These are phyloP conservation scores for Podarcis cretensis DNA, from an alignment of 2,113 vertebrate species.

Conservation along the genomic window DNA sequence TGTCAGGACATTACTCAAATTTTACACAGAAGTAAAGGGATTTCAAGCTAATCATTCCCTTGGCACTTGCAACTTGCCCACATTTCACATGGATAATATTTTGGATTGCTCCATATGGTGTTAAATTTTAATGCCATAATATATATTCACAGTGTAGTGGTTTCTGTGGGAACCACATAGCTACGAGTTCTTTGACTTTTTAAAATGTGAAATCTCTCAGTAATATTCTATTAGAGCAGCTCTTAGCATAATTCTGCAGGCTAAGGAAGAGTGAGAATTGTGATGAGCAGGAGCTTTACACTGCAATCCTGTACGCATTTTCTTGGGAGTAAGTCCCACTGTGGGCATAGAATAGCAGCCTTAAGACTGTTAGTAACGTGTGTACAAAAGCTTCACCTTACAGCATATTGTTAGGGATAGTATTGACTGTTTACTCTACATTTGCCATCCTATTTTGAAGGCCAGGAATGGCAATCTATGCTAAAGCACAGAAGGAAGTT, in stretches of 20 bases:
- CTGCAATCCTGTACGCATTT: too few relatives aligned
- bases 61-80: neutral
- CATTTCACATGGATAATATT: neutral
- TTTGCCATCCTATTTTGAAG: neutral
- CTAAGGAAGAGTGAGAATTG: neutral
- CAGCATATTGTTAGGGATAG: neutral
- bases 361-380: neutral
- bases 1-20: neutral
- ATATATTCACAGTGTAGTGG: constrained; percentile 9
- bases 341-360: neutral
- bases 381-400: neutral
- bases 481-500: too few relatives aligned
- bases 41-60: neutral
- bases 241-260: constrained; percentile 5
- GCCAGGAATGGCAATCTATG: neutral
- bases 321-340: neutral
- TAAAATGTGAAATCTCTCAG: constrained; percentile 11
- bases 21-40: constrained; percentile 4
- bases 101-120: constrained; percentile 1
- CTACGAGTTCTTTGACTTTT: constrained; percentile 16
- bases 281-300: neutral
- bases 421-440: neutral
- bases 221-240: neutral
- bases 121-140: constrained; percentile 24
- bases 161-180: constrained; percentile 10